These are phyloP conservation scores for Rhodophaea formosa DNA, from an alignment of 2,888 invertebrate genomes.

Conservation along the genomic window DNA sequence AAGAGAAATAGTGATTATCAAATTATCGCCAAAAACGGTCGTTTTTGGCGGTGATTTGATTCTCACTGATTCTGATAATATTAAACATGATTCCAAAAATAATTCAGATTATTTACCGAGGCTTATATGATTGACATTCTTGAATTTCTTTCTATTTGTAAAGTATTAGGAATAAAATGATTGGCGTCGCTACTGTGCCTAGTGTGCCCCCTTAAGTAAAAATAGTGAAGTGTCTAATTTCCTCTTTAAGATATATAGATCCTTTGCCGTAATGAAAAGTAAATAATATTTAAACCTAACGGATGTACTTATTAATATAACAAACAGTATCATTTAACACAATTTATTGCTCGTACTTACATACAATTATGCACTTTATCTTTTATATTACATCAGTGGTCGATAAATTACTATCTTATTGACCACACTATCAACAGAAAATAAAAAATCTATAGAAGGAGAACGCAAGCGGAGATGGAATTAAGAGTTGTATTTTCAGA, in stretches of 20 bases:
- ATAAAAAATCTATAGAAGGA: neutral
- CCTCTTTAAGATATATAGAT: neutral
- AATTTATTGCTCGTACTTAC: neutral
- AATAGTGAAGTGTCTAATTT: neutral
- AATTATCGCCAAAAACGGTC: too few species aligned
- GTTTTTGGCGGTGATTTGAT: too few species aligned
- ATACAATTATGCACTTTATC: slow-evolving; percentile 6
- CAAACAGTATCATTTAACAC: neutral
- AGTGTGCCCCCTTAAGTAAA: too few species aligned
- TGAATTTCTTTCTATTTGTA: too few species aligned
- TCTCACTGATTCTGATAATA: too few species aligned
- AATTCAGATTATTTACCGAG: too few species aligned
- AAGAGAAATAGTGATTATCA: too few species aligned
- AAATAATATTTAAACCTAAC: neutral
- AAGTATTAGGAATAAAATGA: too few species aligned
- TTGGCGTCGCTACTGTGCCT: too few species aligned
- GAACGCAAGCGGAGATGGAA: neutral
- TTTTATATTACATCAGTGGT: slow-evolving; percentile 1
- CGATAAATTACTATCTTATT: slow-evolving; percentile 8
- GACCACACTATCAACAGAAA: neutral
- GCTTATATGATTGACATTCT: too few species aligned
- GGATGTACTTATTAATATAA: slow-evolving; percentile 3
- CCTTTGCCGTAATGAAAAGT: neutral
- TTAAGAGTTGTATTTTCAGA: too few species aligned
- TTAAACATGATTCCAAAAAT: too few species aligned